These are phyloP conservation scores for Aphodius sticticus DNA, from an alignment of 2,888 invertebrate genomes.

Conservation along the genomic window DNA sequence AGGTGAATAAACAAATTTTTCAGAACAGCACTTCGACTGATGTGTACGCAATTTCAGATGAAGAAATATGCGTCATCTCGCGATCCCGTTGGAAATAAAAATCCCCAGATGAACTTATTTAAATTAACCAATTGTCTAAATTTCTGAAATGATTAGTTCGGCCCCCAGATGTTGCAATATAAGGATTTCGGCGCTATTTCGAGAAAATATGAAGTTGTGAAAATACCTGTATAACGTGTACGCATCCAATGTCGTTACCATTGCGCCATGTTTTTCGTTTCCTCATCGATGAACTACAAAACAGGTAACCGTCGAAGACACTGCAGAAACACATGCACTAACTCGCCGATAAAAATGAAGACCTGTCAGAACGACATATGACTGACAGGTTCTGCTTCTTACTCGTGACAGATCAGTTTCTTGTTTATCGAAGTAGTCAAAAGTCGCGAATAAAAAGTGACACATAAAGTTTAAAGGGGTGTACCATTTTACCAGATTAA, in stretches of 20 bases:
- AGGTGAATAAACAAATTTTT: constrained; percentile 4
- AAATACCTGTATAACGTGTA: constrained; percentile 25
- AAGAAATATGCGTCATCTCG: not conserved
- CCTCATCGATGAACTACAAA: constrained; percentile 11
- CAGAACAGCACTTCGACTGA: not conserved
- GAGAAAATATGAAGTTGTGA: not conserved
- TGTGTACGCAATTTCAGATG: not conserved
- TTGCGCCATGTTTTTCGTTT: constrained; percentile 19
- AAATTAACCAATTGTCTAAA: not conserved
- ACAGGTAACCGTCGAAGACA: constrained; percentile 4
- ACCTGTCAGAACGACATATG: not conserved
- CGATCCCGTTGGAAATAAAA: not conserved
- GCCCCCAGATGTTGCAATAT: too few species aligned
- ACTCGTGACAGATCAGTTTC: not conserved
- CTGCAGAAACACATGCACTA: not conserved
- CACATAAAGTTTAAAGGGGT: too few species aligned
- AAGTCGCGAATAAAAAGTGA: not conserved
- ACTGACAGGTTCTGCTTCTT: not conserved
- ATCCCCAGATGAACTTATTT: not conserved
- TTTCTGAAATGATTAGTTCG: not conserved
- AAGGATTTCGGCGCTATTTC: too few species aligned
- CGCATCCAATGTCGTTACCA: constrained; percentile 23
- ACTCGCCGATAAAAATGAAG: constrained; percentile 4
- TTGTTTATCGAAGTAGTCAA: not conserved
- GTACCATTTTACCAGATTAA: too few species aligned